Evolutionary conservation across 2,113 vertebrate genomes (phyloP), one percentile per base, ranked within the genome.

Genomic region (Cyphomyrus discorhynchus): DNA sequence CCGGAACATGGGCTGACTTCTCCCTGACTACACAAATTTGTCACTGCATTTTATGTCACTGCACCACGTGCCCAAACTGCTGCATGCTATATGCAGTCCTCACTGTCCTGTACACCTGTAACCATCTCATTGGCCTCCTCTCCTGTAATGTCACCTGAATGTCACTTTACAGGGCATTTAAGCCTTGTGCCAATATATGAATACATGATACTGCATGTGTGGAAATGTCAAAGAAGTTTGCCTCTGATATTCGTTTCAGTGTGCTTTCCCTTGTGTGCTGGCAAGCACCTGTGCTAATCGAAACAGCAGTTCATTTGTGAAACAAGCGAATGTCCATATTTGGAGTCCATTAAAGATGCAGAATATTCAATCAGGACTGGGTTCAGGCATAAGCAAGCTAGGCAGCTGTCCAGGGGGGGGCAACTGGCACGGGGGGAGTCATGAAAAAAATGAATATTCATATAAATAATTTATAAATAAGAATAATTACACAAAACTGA

Each of bases 21-120:
- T 92, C 91, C 92, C 93, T 95, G 95, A 95, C 94, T 95, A 92
- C 92, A 94, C 90, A 86, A 91, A 95, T 96, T 95, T 94, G 94
- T 95, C 94, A 94, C 94, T 91, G 91, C 86, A 91, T 92, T 93
- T 94, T 95, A 96, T 94, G 35, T 39, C 35, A 39, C 35, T 70
- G 93, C 92, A 88, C 91, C 95, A 96, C 93, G 90, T 95, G 94
- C 93, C 88, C 90, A 91, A 88, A 47, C 89, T 93, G 31, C 15
- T 53, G 50, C 50, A 39, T 17, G 11, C 50, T 5, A 86, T 27
- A 21, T 6, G 31, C 15, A 53, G 49, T 0, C 9, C n/a, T 56
- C 50, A 9, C n/a, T 35, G 31, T 53, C n/a, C 47, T 49, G 84
- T 52, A 19, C 24, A 52, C 3, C 49, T 87, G 19, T 50, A 46